Evolutionary conservation across 37 sponge, comb jelly and placozoan species (phyloP).

Genomic region (Diacarnus erythraeanus): DNA sequence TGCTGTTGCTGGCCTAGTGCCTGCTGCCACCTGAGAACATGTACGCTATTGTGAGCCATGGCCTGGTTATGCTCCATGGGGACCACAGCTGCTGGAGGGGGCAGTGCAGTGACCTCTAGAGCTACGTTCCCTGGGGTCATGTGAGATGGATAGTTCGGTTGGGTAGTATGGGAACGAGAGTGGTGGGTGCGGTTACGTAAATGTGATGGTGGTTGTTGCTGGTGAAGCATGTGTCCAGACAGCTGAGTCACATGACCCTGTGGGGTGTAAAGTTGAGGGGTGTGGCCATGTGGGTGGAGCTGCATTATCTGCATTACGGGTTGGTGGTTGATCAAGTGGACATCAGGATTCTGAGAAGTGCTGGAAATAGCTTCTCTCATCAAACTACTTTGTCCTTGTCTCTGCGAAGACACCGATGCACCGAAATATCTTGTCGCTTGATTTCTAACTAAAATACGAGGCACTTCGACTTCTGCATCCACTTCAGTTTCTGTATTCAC

Average conservation of each 20-base stretch:
- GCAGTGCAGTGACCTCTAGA: not conserved
- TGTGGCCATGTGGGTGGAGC: not conserved
- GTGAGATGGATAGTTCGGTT: not conserved
- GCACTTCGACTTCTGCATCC: not conserved
- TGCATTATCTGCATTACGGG: not conserved
- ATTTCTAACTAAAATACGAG: not conserved
- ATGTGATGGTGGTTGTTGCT: not conserved
- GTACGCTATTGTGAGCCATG: not conserved
- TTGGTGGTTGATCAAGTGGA: not conserved
- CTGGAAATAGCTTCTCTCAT: not conserved
- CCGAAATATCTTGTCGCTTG: not conserved
- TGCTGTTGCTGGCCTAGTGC: not conserved
- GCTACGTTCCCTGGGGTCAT: not conserved
- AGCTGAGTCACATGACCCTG: not conserved
- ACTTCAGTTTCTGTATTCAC: not conserved
- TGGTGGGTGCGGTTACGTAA: not conserved
- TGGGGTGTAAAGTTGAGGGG: not conserved
- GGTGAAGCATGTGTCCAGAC: not conserved
- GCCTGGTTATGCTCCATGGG: not conserved
- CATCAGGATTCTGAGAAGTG: not conserved
- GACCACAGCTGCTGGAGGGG: not conserved
- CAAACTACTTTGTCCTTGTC: not conserved
- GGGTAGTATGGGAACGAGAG: not conserved
- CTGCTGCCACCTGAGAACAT: conserved; percentile 1
- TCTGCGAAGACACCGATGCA: not conserved